phyloP scores from a whole-genome alignment of 2,888 invertebrate species.

The Oscheius sp. region DNA sequence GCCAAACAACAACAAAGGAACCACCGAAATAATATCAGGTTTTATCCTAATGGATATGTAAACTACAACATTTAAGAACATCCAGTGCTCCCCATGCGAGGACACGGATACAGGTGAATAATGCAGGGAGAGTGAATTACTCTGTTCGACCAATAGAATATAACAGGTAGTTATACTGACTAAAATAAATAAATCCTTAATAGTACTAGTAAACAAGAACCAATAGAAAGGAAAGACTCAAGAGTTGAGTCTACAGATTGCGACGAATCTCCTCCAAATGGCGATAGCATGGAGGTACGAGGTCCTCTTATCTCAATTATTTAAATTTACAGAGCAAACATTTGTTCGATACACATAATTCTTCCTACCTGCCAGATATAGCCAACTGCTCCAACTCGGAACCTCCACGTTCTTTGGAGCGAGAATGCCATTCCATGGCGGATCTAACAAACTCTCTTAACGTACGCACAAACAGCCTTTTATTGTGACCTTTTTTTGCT shows the following conservation, averaged over 20 bases:
- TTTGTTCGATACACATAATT: not conserved
- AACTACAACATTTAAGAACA: constrained; percentile 44
- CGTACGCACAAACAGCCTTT: constrained; percentile 2
- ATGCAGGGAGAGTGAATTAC: constrained; percentile 55
- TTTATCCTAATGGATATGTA: not conserved
- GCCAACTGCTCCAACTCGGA: constrained; percentile 46
- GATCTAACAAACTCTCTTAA: constrained; percentile 55
- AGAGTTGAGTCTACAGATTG: constrained; percentile 56
- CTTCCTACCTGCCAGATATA: not conserved
- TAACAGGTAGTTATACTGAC: not conserved
- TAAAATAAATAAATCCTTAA: not conserved
- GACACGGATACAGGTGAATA: constrained; percentile 55
- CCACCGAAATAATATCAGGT: constrained; percentile 46
- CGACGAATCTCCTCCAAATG: constrained; percentile 59
- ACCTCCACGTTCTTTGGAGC: constrained; percentile 52
- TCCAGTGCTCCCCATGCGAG: constrained; percentile 59
- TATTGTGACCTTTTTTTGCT: not conserved
- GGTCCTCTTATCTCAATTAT: not conserved
- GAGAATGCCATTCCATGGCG: constrained; percentile 68
- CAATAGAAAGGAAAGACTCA: constrained; percentile 23
- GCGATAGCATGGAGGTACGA: constrained; percentile 46
- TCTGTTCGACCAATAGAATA: constrained; percentile 61
- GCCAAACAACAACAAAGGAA: constrained; percentile 61
- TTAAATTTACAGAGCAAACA: constrained; percentile 22
- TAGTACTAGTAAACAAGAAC: constrained; percentile 18